Percentiles rank a stretch among this genome's conserved stretches.
Evolutionary conservation across 1,140 invertebrate species (phyloP).

Genomic region (Drosophila pachea): DNA sequence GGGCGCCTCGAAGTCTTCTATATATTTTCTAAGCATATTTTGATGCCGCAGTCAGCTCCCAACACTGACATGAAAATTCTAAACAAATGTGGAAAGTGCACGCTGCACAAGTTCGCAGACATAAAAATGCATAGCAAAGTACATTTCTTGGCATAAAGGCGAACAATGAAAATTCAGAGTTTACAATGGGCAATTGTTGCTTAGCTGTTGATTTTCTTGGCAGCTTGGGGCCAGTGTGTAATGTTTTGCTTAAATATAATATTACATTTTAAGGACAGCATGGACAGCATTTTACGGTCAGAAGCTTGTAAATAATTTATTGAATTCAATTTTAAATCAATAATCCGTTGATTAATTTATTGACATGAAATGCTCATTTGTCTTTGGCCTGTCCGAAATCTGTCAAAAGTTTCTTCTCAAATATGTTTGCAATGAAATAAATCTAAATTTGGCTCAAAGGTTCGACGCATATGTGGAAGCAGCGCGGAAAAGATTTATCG

Average conservation of each 20-base stretch:
- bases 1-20: neutral
- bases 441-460: conserved; percentile 67
- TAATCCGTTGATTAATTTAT: conserved; percentile 49
- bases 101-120: neutral
- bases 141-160: neutral
- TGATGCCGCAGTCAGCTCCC: neutral
- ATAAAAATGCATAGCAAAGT: conserved; percentile 1
- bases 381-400: conserved; percentile 56
- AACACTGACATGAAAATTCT: conserved; percentile 33
- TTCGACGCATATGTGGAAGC: conserved; percentile 64
- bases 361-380: conserved; percentile 62
- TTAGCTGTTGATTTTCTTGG: neutral
- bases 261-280: no score
- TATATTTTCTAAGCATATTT: conserved; percentile 21
- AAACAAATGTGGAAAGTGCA: conserved; percentile 31
- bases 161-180: neutral
- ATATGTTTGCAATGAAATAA: conserved; percentile 60
- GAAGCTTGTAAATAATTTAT: neutral
- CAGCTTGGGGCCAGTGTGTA: neutral
- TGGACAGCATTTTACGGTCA: no score
- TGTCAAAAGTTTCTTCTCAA: conserved; percentile 58
- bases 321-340: conserved; percentile 14
- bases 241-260: neutral
- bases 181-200: conserved; percentile 1
- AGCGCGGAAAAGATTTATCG: conserved; percentile 64